Conservation (phyloP, 2,888 invertebrate genomes). For the Agrochola litura region DNA sequence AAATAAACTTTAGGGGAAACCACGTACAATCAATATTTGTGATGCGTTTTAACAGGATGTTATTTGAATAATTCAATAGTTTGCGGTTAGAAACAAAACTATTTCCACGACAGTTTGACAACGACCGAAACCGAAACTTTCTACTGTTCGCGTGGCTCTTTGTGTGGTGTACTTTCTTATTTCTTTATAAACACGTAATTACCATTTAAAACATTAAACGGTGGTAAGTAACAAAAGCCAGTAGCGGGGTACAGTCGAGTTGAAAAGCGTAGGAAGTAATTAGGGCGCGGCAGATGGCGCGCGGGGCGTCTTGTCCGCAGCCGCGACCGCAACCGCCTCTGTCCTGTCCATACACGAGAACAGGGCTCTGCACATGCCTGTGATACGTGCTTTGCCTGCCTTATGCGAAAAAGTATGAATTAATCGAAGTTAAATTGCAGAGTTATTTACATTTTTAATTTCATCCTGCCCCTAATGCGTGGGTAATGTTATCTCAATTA, state of each 20-base stretch:
- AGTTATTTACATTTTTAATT: slow-evolving; percentile 1
- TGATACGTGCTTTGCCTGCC: slow-evolving; percentile 47
- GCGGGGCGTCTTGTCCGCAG: slow-evolving; percentile 67
- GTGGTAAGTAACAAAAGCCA: slow-evolving; percentile 79
- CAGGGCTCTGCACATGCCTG: slow-evolving; percentile 43
- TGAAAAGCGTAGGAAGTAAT: slow-evolving; percentile 88
- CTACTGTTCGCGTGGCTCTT: slow-evolving; percentile 75
- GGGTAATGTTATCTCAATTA: slow-evolving; percentile 14
- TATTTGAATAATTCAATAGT: slow-evolving; percentile 63
- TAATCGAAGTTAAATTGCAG: slow-evolving; percentile 33
- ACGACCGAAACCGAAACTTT: slow-evolving; percentile 80
- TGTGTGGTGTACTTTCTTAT: slow-evolving; percentile 87
- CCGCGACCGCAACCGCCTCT: slow-evolving; percentile 68
- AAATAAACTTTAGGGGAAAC: not conserved
- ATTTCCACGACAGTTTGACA: slow-evolving; percentile 84
- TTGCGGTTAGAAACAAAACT: slow-evolving; percentile 82
- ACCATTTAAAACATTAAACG: slow-evolving; percentile 82
- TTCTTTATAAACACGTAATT: slow-evolving; percentile 83
- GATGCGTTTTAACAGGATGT: not conserved
- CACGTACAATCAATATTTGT: not conserved
- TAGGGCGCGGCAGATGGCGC: slow-evolving; percentile 85
- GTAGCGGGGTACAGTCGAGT: slow-evolving; percentile 73
- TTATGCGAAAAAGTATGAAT: slow-evolving; percentile 40
- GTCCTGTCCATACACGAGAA: slow-evolving; percentile 33
- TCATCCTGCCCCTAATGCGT: not conserved